A percentile compares a stretch with the other conserved stretches of the same genome.
phyloP scores from a whole-genome alignment of 30 jellyfish, hydroid and myxozoan species.

The Aurelia sp. region DNA sequence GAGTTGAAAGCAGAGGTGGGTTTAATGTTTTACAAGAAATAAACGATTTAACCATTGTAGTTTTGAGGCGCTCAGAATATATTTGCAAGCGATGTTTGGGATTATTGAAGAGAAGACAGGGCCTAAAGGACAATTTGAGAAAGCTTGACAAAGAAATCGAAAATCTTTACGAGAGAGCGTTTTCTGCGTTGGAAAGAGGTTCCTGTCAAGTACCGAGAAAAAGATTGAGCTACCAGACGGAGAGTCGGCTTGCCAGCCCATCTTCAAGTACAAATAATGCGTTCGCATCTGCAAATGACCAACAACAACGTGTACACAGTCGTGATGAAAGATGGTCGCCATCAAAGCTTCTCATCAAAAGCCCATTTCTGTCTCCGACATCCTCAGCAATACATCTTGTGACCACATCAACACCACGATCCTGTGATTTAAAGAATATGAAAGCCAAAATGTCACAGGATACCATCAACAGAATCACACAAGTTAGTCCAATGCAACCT shows the following conservation, averaged over 20 bases:
- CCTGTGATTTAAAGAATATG: conserved; percentile 22
- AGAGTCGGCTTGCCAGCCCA: no score
- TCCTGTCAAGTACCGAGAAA: not conserved
- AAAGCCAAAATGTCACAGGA: conserved; percentile 22
- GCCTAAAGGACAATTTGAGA: conserved; percentile 14
- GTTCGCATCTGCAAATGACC: no score
- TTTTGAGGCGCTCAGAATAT: conserved; percentile 28
- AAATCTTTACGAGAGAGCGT: conserved; percentile 8
- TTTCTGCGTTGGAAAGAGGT: conserved; percentile 2
- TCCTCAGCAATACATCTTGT: conserved; percentile 2
- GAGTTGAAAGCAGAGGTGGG: conserved; percentile 19
- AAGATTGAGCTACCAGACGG: no score
- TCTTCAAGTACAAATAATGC: no score
- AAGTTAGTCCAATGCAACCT: conserved; percentile 25
- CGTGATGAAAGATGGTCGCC: conserved; percentile 22
- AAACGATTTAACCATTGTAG: conserved; percentile 8
- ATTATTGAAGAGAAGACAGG: conserved; percentile 19
- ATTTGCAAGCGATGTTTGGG: conserved; percentile 25
- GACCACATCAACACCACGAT: conserved; percentile 13
- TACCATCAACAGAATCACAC: conserved; percentile 18
- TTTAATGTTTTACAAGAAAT: conserved; percentile 19
- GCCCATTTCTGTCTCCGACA: conserved; percentile 18
- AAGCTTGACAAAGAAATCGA: conserved; percentile 20
- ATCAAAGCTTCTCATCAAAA: conserved; percentile 15
- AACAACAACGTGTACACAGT: not conserved